phyloP scores from a whole-genome alignment of 1,140 invertebrate genomes.

The Rhopalosiphum maidis region DNA sequence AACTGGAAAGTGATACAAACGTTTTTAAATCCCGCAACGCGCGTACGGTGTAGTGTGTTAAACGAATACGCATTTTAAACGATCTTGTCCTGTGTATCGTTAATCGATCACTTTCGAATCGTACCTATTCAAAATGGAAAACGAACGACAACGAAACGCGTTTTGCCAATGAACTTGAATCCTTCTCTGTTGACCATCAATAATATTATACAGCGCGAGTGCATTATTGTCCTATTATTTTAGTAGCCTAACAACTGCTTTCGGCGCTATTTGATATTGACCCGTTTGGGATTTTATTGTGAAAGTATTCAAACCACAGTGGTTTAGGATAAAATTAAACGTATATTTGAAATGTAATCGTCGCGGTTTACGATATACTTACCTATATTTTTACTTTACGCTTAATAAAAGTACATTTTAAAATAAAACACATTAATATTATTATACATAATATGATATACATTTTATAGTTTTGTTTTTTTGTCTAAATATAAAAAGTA shows the following conservation, averaged over 20 bases:
- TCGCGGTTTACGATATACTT: neutral
- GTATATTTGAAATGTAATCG: neutral
- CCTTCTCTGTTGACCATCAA: neutral
- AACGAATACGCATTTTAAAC: neutral
- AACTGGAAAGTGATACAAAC: slow-evolving; percentile 4
- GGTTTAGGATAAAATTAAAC: neutral
- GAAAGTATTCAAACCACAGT: slow-evolving; percentile 20
- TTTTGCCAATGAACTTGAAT: slow-evolving; percentile 57
- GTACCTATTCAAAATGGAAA: slow-evolving; percentile 25
- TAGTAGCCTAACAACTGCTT: neutral
- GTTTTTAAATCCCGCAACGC: neutral
- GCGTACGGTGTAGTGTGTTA: neutral
- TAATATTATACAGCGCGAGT: neutral
- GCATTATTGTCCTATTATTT: neutral
- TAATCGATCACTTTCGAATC: slow-evolving; percentile 38
- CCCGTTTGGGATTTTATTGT: slow-evolving; percentile 7
- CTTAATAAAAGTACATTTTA: neutral
- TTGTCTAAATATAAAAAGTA: neutral
- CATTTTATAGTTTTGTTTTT: neutral
- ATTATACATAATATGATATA: neutral
- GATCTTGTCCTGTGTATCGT: neutral
- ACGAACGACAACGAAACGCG: slow-evolving; percentile 23
- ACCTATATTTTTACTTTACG: neutral
- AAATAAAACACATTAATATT: neutral
- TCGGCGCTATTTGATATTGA: slow-evolving; percentile 32